Percentiles rank a stretch among this genome's conserved stretches.
Conservation (phyloP, 2,888 invertebrate genomes). For the Cheilosia vernalis region DNA sequence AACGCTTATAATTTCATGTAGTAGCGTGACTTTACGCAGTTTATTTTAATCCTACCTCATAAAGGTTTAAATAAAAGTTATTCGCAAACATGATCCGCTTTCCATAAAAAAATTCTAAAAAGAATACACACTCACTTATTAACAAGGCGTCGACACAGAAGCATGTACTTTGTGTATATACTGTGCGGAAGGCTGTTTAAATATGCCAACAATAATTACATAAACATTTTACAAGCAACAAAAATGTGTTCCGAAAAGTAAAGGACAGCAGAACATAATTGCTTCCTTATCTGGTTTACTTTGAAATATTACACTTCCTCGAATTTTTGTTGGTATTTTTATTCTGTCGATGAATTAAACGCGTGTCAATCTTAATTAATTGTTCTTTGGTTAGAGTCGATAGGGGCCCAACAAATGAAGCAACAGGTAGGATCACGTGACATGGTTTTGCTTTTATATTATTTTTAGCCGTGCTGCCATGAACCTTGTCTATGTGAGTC, state of each 20-base stretch:
- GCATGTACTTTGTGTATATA: too few species aligned
- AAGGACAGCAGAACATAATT: background rate
- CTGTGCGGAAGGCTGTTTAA: too few species aligned
- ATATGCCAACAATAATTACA: background rate
- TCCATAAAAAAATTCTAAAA: too few species aligned
- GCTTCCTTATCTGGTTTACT: constrained; percentile 4
- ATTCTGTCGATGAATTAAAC: constrained; percentile 6
- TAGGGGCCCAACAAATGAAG: background rate
- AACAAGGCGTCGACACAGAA: too few species aligned
- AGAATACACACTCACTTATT: too few species aligned
- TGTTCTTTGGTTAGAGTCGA: constrained; percentile 14
- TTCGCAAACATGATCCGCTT: too few species aligned
- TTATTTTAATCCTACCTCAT: too few species aligned
- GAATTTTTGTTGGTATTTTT: background rate
- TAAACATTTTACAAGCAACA: background rate
- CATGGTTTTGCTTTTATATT: constrained; percentile 20
- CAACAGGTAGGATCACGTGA: constrained; percentile 47
- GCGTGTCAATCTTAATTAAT: constrained; percentile 31
- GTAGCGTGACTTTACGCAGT: too few species aligned
- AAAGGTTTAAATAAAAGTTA: too few species aligned
- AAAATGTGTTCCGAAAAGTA: background rate
- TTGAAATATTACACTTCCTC: background rate
- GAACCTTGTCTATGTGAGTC: constrained; percentile 1
- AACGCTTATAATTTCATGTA: too few species aligned
- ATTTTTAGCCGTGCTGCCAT: constrained; percentile 10